phyloP scores from a whole-genome alignment of 2,113 vertebrate species.

The Epinephelus cyanopodus region DNA sequence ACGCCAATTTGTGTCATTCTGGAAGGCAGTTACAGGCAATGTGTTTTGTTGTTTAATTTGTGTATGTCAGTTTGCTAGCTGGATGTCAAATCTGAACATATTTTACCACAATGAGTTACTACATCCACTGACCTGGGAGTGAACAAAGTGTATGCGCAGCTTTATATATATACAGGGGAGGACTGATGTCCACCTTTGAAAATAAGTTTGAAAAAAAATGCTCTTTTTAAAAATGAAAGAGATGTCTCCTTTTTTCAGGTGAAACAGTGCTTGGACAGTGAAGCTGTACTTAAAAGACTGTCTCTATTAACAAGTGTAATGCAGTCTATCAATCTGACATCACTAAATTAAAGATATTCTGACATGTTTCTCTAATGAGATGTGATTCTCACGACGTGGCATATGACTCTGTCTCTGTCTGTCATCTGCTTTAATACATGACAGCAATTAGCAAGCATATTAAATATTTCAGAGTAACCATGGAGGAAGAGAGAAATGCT shows the following conservation, averaged over 20 bases:
- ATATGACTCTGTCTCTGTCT: neutral
- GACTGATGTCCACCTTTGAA: neutral
- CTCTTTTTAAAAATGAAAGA: neutral
- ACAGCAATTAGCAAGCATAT: slow-evolving; percentile 5
- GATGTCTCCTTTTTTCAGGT: too few species aligned
- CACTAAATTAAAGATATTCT: neutral
- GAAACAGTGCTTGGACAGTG: neutral
- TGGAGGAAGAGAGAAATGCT: neutral
- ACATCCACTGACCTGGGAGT: too few species aligned
- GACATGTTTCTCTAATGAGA: slow-evolving; percentile 13
- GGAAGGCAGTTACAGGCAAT: too few species aligned
- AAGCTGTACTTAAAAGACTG: neutral
- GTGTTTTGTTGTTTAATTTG: too few species aligned
- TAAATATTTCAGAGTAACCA: neutral
- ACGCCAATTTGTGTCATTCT: too few species aligned
- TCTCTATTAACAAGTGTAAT: neutral
- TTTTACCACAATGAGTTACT: too few species aligned
- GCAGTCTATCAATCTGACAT: neutral
- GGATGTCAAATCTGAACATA: too few species aligned
- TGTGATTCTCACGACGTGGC: neutral
- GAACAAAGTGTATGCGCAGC: too few species aligned
- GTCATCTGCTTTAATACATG: slow-evolving; percentile 5
- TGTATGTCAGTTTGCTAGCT: too few species aligned
- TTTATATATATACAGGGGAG: too few species aligned
- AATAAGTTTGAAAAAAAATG: neutral